Conservation (phyloP, 2,888 invertebrate species). For the Siphonodentalium dalli region DNA sequence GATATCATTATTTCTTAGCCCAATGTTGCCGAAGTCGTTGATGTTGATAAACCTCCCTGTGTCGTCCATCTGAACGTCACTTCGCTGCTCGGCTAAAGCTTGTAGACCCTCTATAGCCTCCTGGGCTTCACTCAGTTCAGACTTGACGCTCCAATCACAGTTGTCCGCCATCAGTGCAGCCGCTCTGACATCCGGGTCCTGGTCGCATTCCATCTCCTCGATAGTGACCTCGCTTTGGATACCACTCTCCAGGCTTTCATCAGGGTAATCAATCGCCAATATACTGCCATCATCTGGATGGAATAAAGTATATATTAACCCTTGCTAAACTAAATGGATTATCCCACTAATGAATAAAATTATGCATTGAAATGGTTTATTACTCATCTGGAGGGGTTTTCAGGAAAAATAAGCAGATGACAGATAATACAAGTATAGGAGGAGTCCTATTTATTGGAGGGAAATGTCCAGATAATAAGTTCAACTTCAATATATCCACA, state of each 20-base stretch:
- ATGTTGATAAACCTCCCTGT: slow-evolving; percentile 27
- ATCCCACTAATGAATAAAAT: too few relatives aligned
- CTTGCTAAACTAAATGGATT: too few relatives aligned
- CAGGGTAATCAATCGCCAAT: slow-evolving; percentile 6
- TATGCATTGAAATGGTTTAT: slow-evolving; percentile 27
- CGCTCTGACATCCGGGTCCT: not conserved
- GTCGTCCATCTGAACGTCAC: slow-evolving; percentile 32
- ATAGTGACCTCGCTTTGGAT: slow-evolving; percentile 44
- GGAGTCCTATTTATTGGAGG: too few relatives aligned
- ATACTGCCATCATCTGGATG: slow-evolving; percentile 15
- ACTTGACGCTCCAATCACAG: slow-evolving; percentile 18
- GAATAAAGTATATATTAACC: too few relatives aligned
- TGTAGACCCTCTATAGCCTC: slow-evolving; percentile 58
- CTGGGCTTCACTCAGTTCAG: slow-evolving; percentile 50
- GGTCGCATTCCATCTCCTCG: slow-evolving; percentile 41
- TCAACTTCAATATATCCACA: too few relatives aligned
- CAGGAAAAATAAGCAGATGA: too few relatives aligned
- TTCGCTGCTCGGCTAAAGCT: slow-evolving; percentile 52
- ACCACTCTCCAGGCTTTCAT: slow-evolving; percentile 7
- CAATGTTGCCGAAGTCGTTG: slow-evolving; percentile 30
- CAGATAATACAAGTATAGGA: too few relatives aligned
- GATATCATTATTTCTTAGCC: slow-evolving; percentile 17
- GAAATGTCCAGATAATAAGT: too few relatives aligned
- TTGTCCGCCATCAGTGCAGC: slow-evolving; percentile 1
- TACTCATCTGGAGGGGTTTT: slow-evolving; percentile 16